Conservation (phyloP, 2,797 vertebrate species). For the Chelidonichthys spinosus region DNA sequence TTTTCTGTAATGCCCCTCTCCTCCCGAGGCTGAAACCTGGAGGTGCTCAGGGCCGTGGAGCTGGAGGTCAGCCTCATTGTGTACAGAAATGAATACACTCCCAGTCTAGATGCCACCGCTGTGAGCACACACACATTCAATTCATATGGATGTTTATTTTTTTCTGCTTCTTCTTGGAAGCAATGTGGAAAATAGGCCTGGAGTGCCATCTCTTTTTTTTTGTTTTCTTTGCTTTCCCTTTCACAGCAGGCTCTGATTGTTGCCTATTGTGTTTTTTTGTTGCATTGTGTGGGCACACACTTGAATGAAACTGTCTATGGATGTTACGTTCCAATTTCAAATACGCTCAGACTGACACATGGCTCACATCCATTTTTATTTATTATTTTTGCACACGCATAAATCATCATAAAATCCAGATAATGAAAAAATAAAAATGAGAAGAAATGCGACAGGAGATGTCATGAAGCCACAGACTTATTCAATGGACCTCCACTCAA, state of each 20-base stretch:
- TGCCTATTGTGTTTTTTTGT: conserved; percentile 26
- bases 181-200: conserved; percentile 42
- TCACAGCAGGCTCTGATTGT: conserved; percentile 32
- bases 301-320: neutral
- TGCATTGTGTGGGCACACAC: neutral
- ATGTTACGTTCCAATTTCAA: neutral
- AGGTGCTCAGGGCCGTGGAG: conserved; percentile 60
- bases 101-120: conserved; percentile 49
- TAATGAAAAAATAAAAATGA: neutral
- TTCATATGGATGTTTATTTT: conserved; percentile 37
- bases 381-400: neutral
- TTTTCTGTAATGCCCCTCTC: conserved; percentile 47
- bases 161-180: conserved; percentile 9
- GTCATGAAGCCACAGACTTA: neutral
- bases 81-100: conserved; percentile 66
- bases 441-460: neutral
- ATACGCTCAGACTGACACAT: neutral
- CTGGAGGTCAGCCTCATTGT: conserved; percentile 75
- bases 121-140: conserved; percentile 38
- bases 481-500: neutral
- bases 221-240: conserved; percentile 34
- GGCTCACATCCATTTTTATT: neutral
- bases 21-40: conserved; percentile 65
- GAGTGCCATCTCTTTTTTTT: conserved; percentile 16
- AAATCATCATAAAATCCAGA: neutral